Percentiles rank a stretch among this genome's conserved stretches.
Evolutionary conservation across 2,113 vertebrate species (phyloP).

Genomic region (Calyptomena viridis): DNA sequence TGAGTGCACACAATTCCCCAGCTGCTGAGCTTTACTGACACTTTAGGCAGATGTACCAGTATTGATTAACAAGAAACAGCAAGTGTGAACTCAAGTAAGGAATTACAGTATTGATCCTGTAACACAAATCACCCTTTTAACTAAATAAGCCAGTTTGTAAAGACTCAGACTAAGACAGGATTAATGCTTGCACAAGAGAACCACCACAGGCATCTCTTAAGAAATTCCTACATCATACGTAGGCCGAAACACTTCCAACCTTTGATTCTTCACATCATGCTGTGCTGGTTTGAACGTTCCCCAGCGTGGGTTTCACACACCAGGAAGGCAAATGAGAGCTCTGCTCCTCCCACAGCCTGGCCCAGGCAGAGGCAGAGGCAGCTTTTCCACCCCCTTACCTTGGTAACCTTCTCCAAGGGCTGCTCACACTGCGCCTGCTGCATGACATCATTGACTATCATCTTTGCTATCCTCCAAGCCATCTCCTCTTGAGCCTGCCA

Average conservation of each 20-base stretch:
- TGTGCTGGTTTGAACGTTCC: neutral
- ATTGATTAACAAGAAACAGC: neutral
- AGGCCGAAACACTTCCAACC: neutral
- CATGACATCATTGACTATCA: constrained; percentile 98
- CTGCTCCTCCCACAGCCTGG: constrained; percentile 14
- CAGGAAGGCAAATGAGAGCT: neutral
- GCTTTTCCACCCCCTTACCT: constrained; percentile 72
- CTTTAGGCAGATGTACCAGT: neutral
- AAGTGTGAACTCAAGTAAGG: neutral
- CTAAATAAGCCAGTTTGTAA: neutral
- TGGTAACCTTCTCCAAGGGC: constrained; percentile 79
- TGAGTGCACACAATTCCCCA: neutral
- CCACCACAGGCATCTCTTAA: neutral
- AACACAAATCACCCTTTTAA: neutral
- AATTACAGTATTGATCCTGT: neutral
- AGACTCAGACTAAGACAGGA: neutral
- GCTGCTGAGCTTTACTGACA: neutral
- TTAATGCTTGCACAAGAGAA: neutral
- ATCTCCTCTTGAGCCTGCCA: constrained; percentile 95
- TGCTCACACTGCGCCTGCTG: constrained; percentile 88
- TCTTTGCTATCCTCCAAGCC: constrained; percentile 98
- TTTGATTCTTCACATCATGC: neutral
- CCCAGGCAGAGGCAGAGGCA: neutral
- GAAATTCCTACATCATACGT: neutral
- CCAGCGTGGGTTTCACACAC: neutral